Conservation (phyloP, 2,113 vertebrate species). For the Sinocyclocheilus grahami region DNA sequence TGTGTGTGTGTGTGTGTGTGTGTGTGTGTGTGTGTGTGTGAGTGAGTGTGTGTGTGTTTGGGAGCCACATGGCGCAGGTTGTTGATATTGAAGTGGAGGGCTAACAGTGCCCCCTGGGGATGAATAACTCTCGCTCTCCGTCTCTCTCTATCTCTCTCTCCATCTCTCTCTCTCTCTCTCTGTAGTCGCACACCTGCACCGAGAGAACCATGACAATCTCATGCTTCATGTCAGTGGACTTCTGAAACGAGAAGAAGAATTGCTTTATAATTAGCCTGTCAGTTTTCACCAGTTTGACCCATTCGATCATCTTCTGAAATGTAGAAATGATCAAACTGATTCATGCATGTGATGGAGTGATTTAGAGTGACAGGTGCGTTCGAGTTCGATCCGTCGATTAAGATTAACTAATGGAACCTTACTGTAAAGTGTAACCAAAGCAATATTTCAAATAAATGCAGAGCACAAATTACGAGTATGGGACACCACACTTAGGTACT, state of each 20-base stretch:
- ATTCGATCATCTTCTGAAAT: neutral
- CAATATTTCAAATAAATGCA: no score
- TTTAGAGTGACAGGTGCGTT: neutral
- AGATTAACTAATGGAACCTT: no score
- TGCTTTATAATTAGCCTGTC: neutral
- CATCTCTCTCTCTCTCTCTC: neutral
- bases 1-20: neutral
- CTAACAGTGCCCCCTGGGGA: slow-evolving; percentile 79
- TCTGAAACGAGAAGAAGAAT: neutral
- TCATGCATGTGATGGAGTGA: neutral
- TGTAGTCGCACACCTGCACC: slow-evolving; percentile 48
- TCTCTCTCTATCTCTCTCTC: slow-evolving; percentile 14
- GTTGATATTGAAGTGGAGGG: slow-evolving; percentile 63
- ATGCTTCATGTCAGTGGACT: neutral
- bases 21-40: no score
- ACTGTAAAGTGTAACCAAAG: no score
- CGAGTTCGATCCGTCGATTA: neutral
- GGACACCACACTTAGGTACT: neutral
- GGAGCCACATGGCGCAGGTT: slow-evolving; percentile 27
- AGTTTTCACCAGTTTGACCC: slow-evolving; percentile 1
- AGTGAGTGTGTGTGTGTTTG: neutral
- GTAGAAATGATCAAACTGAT: neutral
- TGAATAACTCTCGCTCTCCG: slow-evolving; percentile 51
- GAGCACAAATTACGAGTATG: no score
- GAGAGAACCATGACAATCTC: slow-evolving; percentile 1